phyloP scores from a whole-genome alignment of 1,140 invertebrate genomes.

The Hypothenemus hampei region DNA sequence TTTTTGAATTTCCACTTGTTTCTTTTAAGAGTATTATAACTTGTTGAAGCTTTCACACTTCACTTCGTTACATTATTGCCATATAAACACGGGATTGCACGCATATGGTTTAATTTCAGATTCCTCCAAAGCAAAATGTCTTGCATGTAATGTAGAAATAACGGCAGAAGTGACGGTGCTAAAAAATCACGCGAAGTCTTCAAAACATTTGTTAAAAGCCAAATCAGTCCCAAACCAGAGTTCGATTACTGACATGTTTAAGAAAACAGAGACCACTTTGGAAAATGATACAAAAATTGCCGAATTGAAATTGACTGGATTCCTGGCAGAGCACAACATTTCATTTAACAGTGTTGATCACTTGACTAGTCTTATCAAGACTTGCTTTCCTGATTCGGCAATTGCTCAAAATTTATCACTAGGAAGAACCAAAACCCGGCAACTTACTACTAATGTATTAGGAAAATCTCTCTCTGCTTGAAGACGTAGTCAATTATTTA shows the following conservation, averaged over 20 bases:
- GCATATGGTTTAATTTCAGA: not conserved
- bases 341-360: conserved; percentile 14
- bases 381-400: conserved; percentile 15
- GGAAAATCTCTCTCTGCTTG: not conserved
- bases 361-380: not conserved
- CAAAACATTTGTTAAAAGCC: not conserved
- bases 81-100: not conserved
- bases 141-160: not conserved
- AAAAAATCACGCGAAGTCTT: not conserved
- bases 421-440: conserved; percentile 8
- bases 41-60: too few species aligned
- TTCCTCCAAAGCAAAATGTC: not conserved
- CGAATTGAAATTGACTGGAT: conserved; percentile 18
- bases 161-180: not conserved
- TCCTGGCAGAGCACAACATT: conserved; percentile 24
- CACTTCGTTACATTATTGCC: too few species aligned
- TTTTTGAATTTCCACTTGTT: too few species aligned
- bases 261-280: not conserved
- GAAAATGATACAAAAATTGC: conserved; percentile 7
- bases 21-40: too few species aligned
- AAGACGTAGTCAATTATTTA: conserved; percentile 6
- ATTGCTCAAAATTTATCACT: conserved; percentile 12
- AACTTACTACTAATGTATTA: conserved; percentile 20
- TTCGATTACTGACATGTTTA: not conserved
- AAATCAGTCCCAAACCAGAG: not conserved